phyloP scores from a whole-genome alignment of 2,113 vertebrate species.

The Mastomys natalensis region DNA sequence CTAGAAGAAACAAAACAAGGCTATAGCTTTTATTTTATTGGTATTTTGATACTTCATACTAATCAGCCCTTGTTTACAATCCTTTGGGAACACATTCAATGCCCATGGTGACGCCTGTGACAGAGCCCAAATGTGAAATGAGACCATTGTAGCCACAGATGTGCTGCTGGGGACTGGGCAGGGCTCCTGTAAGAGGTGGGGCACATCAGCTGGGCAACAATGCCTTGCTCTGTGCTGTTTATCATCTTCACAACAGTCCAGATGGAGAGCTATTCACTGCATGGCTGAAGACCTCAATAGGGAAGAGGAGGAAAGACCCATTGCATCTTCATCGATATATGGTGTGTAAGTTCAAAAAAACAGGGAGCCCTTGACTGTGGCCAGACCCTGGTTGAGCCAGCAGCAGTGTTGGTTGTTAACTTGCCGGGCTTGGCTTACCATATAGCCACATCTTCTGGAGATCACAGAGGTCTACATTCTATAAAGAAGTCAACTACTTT shows the following conservation, averaged over 20 bases:
- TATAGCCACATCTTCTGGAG: not conserved
- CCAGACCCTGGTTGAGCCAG: not conserved
- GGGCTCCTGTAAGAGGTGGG: not conserved
- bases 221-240: not conserved
- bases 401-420: not conserved
- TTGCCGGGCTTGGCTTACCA: not conserved
- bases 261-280: not conserved
- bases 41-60: conserved; percentile 27
- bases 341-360: conserved; percentile 1
- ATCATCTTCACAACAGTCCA: not conserved
- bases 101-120: conserved; percentile 6
- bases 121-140: conserved; percentile 33
- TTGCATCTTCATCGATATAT: not conserved
- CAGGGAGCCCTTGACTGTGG: not conserved
- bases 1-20: not conserved
- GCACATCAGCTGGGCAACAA: not conserved
- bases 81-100: conserved; percentile 5
- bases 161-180: not conserved
- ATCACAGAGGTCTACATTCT: not conserved
- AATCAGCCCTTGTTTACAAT: conserved; percentile 39
- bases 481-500: conserved; percentile 42
- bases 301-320: not conserved
- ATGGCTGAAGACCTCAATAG: not conserved
- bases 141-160: conserved; percentile 71
- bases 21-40: not conserved